Percentiles rank a stretch among this genome's conserved stretches.
Evolutionary conservation across 2,888 invertebrate species (phyloP).

Genomic region (Drosophila quinaria): DNA sequence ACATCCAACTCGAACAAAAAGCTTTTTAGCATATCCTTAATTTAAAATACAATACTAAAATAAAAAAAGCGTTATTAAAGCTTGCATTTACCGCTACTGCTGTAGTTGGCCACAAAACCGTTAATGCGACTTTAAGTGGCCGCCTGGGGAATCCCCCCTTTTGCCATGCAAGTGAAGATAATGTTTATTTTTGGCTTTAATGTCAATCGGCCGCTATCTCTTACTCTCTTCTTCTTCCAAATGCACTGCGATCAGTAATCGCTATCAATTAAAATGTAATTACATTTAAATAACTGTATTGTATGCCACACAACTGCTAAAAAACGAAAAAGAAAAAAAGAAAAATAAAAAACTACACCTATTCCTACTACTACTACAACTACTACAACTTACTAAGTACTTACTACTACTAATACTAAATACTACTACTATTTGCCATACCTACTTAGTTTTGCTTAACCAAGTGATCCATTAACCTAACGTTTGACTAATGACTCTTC

Average conservation of each 20-base stretch:
- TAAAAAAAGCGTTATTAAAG: conserved; percentile 13
- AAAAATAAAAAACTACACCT: neutral
- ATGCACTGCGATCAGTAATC: conserved; percentile 1
- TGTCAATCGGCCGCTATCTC: neutral
- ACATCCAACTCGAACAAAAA: conserved; percentile 15
- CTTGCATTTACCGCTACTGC: conserved; percentile 27
- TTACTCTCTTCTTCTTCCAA: neutral
- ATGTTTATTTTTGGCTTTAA: conserved; percentile 2
- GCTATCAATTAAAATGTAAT: neutral
- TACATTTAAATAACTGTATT: conserved; percentile 5
- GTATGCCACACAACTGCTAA: conserved; percentile 10
- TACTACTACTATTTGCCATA: conserved; percentile 57
- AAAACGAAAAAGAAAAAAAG: neutral
- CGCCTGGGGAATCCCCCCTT: neutral
- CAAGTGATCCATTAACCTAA: conserved; percentile 71
- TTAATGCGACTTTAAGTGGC: conserved; percentile 9
- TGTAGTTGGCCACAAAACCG: conserved; percentile 24
- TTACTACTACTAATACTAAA: conserved; percentile 35
- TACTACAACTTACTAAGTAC: conserved; percentile 28
- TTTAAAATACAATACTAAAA: no score
- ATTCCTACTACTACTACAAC: conserved; percentile 10
- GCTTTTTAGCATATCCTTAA: conserved; percentile 22
- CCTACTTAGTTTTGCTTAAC: conserved; percentile 66
- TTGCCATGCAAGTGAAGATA: neutral
- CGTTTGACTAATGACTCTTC: conserved; percentile 78